Evolutionary conservation across 2,113 vertebrate genomes (phyloP).

Genomic region (Coracopsis vasa): DNA sequence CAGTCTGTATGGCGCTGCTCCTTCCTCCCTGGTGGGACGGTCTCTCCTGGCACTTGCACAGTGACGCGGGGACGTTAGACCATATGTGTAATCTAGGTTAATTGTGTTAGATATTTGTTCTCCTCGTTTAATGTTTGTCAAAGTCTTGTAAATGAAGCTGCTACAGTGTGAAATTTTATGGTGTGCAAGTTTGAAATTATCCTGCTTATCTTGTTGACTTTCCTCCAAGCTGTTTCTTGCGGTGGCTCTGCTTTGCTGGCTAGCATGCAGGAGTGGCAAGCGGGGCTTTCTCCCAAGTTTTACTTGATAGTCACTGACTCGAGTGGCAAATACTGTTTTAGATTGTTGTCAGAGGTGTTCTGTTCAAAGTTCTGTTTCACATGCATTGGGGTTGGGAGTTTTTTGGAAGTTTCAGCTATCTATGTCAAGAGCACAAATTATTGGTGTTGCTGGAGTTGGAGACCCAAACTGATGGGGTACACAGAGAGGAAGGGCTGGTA

Average conservation of each 20-base stretch:
- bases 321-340: neutral
- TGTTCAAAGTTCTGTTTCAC: neutral
- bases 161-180: neutral
- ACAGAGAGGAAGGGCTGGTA: neutral
- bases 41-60: neutral
- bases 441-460: neutral
- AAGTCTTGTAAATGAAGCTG: conserved; percentile 4
- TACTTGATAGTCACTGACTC: neutral
- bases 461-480: neutral
- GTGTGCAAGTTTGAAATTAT: neutral
- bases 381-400: neutral
- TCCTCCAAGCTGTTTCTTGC: neutral
- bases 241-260: neutral
- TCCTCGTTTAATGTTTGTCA: neutral
- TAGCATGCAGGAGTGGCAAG: neutral
- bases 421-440: neutral
- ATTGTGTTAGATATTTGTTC: conserved; percentile 3
- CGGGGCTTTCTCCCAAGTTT: neutral
- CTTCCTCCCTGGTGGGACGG: neutral
- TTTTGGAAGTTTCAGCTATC: neutral
- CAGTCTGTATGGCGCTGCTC: neutral
- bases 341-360: neutral
- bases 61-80: neutral
- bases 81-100: neutral
- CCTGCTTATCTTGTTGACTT: neutral